Percentiles rank a stretch among this genome's conserved stretches.
Evolutionary conservation across 2,113 vertebrate species (phyloP).

Genomic region (Oncorhynchus mykiss): DNA sequence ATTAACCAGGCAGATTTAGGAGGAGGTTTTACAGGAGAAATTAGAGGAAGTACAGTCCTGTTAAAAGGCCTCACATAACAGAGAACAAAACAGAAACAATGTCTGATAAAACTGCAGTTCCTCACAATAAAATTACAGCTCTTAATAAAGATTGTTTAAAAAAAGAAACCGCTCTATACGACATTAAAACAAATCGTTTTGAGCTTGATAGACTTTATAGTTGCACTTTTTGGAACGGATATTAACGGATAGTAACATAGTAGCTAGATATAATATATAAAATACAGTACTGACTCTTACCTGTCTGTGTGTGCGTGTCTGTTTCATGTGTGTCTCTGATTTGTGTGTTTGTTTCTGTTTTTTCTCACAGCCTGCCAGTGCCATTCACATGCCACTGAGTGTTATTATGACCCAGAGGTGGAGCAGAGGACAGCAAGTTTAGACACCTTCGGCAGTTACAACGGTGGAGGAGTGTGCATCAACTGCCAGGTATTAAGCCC

Average conservation of each 20-base stretch:
- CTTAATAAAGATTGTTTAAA: too few species aligned
- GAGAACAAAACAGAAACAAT: too few species aligned
- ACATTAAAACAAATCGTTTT: too few species aligned
- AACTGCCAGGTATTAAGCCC: slow-evolving; percentile 85
- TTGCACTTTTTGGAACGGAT: too few species aligned
- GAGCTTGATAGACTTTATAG: too few species aligned
- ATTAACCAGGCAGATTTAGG: slow-evolving; percentile 23
- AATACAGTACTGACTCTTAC: not conserved
- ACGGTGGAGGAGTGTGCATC: slow-evolving; percentile 92
- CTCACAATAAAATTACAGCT: slow-evolving; percentile 14
- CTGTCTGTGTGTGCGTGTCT: slow-evolving; percentile 3
- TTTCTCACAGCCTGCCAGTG: slow-evolving; percentile 87
- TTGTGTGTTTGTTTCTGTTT: slow-evolving; percentile 9
- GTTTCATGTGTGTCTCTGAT: not conserved
- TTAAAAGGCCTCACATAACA: too few species aligned
- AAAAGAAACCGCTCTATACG: too few species aligned
- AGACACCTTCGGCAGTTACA: slow-evolving; percentile 78
- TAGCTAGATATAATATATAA: not conserved
- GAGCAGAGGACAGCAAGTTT: slow-evolving; percentile 80
- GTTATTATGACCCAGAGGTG: slow-evolving; percentile 87
- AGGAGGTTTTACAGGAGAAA: slow-evolving; percentile 29
- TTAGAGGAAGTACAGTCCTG: slow-evolving; percentile 14
- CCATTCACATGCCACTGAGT: slow-evolving; percentile 86
- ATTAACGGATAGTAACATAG: not conserved
- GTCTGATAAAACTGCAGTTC: too few species aligned